Conservation (phyloP, 2,113 vertebrate species). For the Gymnocephalus cernua region DNA sequence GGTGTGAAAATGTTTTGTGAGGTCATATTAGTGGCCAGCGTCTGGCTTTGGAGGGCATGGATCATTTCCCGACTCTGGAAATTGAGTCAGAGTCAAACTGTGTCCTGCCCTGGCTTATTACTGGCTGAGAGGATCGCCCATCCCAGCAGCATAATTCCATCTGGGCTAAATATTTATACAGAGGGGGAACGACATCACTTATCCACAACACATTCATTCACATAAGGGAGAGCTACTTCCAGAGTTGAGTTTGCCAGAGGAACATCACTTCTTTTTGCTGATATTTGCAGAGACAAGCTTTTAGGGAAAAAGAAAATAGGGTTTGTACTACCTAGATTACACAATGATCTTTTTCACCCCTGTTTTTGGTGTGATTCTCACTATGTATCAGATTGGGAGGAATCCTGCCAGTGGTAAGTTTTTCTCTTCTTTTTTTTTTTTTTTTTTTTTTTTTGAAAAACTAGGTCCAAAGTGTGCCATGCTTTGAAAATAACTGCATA, state of each 20-base stretch:
- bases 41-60: conserved; percentile 74
- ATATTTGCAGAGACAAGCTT: conserved; percentile 48
- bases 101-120: conserved; percentile 82
- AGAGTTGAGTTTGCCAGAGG: conserved; percentile 47
- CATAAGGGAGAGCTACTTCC: conserved; percentile 73
- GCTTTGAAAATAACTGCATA: not conserved
- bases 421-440: not conserved
- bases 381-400: conserved; percentile 75
- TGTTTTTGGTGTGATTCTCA: conserved; percentile 69
- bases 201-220: conserved; percentile 86
- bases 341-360: conserved; percentile 73
- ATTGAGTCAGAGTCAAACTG: conserved; percentile 83
- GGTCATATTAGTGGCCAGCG: conserved; percentile 72
- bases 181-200: conserved; percentile 85
- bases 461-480: not conserved
- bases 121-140: conserved; percentile 86
- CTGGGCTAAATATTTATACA: conserved; percentile 88
- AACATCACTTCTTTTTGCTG: conserved; percentile 48
- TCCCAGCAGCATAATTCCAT: conserved; percentile 86
- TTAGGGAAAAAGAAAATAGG: conserved; percentile 7
- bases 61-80: conserved; percentile 84
- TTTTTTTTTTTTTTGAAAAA: not conserved
- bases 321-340: conserved; percentile 35
- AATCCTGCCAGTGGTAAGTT: conserved; percentile 82
- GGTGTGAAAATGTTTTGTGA: conserved; percentile 67